Conservation (phyloP, 2,113 vertebrate species). For the Columbina picui region DNA sequence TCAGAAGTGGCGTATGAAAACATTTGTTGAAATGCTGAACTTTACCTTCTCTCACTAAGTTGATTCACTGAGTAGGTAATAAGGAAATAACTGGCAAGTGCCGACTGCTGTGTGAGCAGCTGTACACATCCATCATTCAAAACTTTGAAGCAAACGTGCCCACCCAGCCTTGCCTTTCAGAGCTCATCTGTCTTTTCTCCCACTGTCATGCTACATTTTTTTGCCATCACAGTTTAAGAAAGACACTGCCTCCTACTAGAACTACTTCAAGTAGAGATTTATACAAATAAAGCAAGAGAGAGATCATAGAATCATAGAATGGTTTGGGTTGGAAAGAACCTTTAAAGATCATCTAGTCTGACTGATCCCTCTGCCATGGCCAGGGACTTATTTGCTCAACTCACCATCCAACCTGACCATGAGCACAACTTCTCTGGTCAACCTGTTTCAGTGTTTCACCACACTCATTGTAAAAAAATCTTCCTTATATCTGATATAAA, state of each 20-base stretch:
- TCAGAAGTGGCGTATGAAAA: conserved; percentile 20
- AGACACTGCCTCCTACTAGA: neutral
- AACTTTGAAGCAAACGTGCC: neutral
- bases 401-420: neutral
- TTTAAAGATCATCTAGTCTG: neutral
- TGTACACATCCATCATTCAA: conserved; percentile 9
- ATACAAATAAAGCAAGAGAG: neutral
- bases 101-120: conserved; percentile 17
- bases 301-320: neutral
- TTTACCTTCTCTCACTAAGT: conserved; percentile 58
- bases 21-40: conserved; percentile 60
- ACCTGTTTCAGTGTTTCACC: neutral
- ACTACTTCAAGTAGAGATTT: neutral
- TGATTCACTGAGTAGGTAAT: conserved; percentile 63
- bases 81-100: conserved; percentile 45
- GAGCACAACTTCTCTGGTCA: neutral
- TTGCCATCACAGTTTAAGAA: neutral
- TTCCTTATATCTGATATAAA: neutral
- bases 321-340: neutral
- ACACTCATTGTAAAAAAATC: neutral
- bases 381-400: neutral
- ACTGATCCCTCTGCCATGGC: neutral
- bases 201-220: neutral
- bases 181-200: neutral
- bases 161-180: neutral